These are phyloP conservation scores for Chymomyza procnemis DNA, from an alignment of 2,888 invertebrate species.

Conservation along the genomic window DNA sequence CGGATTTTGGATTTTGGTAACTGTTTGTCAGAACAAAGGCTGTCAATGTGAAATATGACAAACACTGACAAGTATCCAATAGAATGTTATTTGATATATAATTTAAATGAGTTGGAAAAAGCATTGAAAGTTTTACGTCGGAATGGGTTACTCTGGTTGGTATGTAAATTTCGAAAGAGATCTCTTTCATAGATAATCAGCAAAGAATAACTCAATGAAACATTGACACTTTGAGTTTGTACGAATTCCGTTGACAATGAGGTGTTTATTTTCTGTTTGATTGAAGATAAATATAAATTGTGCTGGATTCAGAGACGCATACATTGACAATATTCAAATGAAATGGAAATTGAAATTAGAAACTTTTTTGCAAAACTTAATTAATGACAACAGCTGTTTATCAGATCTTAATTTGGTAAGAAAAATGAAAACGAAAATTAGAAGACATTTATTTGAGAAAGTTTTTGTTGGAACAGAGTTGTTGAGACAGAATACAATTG, in stretches of 20 bases:
- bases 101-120: background rate
- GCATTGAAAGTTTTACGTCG: too few species aligned
- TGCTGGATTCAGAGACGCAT: background rate
- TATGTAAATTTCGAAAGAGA: background rate
- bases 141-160: background rate
- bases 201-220: background rate
- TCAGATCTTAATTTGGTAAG: background rate
- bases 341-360: background rate
- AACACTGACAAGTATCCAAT: background rate
- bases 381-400: background rate
- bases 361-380: background rate
- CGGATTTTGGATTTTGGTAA: constrained; percentile 6
- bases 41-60: constrained; percentile 44
- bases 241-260: background rate
- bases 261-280: background rate
- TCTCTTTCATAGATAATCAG: background rate
- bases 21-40: constrained; percentile 32
- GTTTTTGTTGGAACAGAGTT: background rate
- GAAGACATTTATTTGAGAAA: background rate
- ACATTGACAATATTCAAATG: background rate
- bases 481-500: too few species aligned
- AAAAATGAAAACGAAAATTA: background rate
- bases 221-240: background rate
- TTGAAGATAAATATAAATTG: background rate
- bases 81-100: background rate